Conservation (phyloP, 2,888 invertebrate genomes). For the Epinotia bilunana region DNA sequence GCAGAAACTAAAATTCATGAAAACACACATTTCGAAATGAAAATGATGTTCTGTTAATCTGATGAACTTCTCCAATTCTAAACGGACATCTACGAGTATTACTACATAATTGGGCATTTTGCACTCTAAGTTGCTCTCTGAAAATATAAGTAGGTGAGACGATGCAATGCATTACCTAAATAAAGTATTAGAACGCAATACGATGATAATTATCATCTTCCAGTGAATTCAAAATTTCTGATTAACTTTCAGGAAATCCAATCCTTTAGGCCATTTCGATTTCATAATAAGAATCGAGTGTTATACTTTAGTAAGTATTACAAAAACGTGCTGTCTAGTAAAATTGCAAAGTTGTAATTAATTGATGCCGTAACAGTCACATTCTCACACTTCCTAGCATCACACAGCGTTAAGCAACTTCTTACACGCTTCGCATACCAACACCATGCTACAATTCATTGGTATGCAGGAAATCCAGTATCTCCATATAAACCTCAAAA, state of each 20-base stretch:
- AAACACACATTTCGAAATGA: too few species aligned
- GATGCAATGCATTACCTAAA: too few species aligned
- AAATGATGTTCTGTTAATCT: too few species aligned
- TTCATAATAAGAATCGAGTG: too few species aligned
- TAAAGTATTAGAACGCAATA: too few species aligned
- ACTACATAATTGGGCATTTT: neutral
- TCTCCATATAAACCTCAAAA: constrained; percentile 40
- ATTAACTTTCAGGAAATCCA: too few species aligned
- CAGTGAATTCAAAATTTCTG: too few species aligned
- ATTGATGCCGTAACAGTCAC: constrained; percentile 5
- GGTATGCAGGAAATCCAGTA: constrained; percentile 34
- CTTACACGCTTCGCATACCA: constrained; percentile 23
- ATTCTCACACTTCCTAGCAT: constrained; percentile 18
- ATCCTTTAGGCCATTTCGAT: too few species aligned
- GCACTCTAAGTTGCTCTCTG: neutral
- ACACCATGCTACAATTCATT: constrained; percentile 20
- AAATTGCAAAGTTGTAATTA: constrained; percentile 14
- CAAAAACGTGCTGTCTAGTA: neutral
- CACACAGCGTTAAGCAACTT: constrained; percentile 5
- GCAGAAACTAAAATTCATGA: too few species aligned
- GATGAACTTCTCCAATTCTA: neutral
- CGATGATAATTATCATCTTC: too few species aligned
- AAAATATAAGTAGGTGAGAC: neutral
- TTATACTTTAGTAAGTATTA: too few species aligned
- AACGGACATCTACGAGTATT: neutral